These are phyloP conservation scores for Neoscelio sp. DNA, from an alignment of 2,888 invertebrate genomes.

Conservation along the genomic window DNA sequence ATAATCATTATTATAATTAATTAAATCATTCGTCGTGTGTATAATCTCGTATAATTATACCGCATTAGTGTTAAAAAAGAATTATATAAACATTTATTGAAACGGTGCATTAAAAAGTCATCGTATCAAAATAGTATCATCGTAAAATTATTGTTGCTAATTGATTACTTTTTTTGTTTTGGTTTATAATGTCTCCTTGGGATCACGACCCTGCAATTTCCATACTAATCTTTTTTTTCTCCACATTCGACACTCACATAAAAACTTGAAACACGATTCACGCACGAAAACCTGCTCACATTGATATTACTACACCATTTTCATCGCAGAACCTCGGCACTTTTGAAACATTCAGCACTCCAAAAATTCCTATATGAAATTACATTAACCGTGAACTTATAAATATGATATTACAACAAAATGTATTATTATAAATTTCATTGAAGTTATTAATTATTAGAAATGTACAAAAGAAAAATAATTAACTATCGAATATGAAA, in stretches of 20 bases:
- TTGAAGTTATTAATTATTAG: too few relatives aligned
- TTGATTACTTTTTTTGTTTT: conserved; percentile 16
- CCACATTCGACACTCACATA: conserved; percentile 1
- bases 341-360: not conserved
- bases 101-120: not conserved
- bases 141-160: conserved; percentile 4
- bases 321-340: not conserved
- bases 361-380: too few relatives aligned
- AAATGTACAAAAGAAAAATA: too few relatives aligned
- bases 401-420: too few relatives aligned
- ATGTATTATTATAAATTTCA: too few relatives aligned
- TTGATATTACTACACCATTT: conserved; percentile 15
- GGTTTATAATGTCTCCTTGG: conserved; percentile 6
- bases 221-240: conserved; percentile 24
- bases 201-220: conserved; percentile 43
- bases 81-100: not conserved
- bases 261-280: conserved; percentile 27
- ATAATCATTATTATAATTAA: too few relatives aligned
- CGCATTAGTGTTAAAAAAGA: too few relatives aligned
- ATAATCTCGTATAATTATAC: not conserved
- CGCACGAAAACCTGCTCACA: conserved; percentile 27
- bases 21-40: not conserved
- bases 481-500: too few relatives aligned
- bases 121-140: not conserved
- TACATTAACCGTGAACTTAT: too few relatives aligned